Percentiles rank a stretch among this genome's conserved stretches.
These are phyloP conservation scores for Prinia subflava DNA, from an alignment of 2,113 vertebrate species.

Conservation along the genomic window DNA sequence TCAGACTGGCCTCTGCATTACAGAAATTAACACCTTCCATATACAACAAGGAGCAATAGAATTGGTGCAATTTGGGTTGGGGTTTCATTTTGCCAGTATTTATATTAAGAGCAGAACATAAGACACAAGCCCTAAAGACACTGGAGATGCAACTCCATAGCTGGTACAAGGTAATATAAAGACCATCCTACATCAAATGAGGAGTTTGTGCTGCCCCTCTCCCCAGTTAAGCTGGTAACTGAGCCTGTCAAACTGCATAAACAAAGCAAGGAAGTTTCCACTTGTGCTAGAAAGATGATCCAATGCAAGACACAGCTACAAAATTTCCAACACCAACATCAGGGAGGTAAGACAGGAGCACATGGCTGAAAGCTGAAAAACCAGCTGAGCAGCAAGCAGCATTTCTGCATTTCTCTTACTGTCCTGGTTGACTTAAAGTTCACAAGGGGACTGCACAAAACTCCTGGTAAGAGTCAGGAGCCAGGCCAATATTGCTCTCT, in stretches of 20 bases:
- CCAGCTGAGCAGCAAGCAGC: not conserved
- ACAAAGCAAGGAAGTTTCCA: not conserved
- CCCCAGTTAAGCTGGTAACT: not conserved
- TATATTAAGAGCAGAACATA: not conserved
- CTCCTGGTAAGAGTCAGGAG: not conserved
- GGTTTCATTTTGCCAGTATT: not conserved
- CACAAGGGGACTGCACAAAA: not conserved
- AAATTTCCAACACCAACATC: not conserved
- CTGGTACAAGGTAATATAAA: not conserved
- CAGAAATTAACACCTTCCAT: not conserved
- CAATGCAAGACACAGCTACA: not conserved
- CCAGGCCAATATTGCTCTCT: not conserved
- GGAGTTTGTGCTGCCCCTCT: fast-evolving
- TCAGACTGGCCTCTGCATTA: not conserved
- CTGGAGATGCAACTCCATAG: not conserved
- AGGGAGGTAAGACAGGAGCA: not conserved
- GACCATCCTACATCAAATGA: not conserved
- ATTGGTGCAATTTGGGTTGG: not conserved
- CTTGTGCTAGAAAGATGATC: not conserved
- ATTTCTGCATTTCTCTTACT: not conserved
- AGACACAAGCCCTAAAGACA: not conserved
- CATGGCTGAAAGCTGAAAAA: fast-evolving
- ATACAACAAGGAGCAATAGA: not conserved
- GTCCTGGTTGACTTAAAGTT: not conserved
- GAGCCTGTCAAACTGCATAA: not conserved